phyloP scores from a whole-genome alignment of 2,797 vertebrate genomes.

The Halcyon badia region DNA sequence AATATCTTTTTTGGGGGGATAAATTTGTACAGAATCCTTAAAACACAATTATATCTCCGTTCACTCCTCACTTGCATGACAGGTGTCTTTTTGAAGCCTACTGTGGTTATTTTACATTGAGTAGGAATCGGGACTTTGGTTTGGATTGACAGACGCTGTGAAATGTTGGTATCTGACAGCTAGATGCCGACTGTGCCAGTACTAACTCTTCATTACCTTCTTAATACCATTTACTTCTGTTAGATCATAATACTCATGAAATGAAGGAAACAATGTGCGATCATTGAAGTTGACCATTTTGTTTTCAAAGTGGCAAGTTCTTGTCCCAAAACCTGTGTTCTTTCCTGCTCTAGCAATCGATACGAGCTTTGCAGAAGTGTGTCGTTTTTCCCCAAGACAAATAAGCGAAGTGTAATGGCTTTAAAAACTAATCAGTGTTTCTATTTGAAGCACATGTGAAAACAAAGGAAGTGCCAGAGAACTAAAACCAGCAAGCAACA shows the following conservation, averaged over 20 bases:
- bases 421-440: slow-evolving; percentile 25
- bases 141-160: neutral
- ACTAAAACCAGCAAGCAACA: neutral
- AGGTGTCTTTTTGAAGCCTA: neutral
- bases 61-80: neutral
- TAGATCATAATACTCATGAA: neutral
- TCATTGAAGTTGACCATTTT: neutral
- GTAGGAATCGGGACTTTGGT: neutral
- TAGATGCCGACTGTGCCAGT: neutral
- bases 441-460: slow-evolving; percentile 9
- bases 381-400: slow-evolving; percentile 1
- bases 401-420: neutral
- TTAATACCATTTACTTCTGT: neutral
- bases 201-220: neutral
- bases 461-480: slow-evolving; percentile 14
- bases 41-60: neutral
- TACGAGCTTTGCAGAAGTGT: neutral
- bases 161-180: neutral
- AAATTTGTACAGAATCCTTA: neutral
- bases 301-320: neutral
- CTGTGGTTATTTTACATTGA: neutral
- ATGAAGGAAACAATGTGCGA: neutral
- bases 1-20: neutral
- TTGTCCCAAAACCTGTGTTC: neutral
- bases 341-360: neutral